A percentile compares a stretch with the other conserved stretches of the same genome.
Evolutionary conservation across 2,113 vertebrate species (phyloP).

Genomic region (Malurus elegans): DNA sequence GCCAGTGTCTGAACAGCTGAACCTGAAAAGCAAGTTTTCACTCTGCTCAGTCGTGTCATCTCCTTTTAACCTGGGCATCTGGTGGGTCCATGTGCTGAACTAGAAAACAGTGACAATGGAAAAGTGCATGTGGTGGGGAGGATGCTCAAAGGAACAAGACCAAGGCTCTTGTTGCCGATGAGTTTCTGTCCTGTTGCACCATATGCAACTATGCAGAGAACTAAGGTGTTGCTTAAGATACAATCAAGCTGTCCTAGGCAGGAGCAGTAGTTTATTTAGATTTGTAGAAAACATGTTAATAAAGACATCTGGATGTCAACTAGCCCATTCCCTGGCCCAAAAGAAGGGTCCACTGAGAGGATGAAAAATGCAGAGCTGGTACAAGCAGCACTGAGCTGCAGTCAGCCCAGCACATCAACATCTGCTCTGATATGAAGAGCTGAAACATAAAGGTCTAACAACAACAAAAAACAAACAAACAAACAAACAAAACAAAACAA

Average conservation of each 20-base stretch:
- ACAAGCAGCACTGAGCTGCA: background rate
- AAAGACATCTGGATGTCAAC: background rate
- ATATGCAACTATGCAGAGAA: background rate
- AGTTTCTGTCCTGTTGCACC: background rate
- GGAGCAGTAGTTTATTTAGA: background rate
- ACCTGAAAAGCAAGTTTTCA: background rate
- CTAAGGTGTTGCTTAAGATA: background rate
- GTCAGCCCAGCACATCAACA: background rate
- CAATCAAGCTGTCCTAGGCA: background rate
- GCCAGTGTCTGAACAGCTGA: background rate
- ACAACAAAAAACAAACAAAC: background rate
- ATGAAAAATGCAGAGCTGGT: background rate
- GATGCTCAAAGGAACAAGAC: background rate
- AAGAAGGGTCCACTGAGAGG: background rate
- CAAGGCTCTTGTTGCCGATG: accelerated
- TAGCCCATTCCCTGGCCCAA: background rate
- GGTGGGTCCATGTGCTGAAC: background rate
- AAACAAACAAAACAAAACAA: background rate
- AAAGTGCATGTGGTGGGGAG: background rate
- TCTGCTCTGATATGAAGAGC: background rate
- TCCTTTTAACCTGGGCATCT: background rate
- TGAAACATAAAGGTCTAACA: background rate
- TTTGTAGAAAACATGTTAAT: background rate
- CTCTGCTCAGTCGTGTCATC: background rate
- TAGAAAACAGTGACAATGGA: background rate